Conservation (phyloP, 2,113 vertebrate genomes). For the Eptesicus fuscus region DNA sequence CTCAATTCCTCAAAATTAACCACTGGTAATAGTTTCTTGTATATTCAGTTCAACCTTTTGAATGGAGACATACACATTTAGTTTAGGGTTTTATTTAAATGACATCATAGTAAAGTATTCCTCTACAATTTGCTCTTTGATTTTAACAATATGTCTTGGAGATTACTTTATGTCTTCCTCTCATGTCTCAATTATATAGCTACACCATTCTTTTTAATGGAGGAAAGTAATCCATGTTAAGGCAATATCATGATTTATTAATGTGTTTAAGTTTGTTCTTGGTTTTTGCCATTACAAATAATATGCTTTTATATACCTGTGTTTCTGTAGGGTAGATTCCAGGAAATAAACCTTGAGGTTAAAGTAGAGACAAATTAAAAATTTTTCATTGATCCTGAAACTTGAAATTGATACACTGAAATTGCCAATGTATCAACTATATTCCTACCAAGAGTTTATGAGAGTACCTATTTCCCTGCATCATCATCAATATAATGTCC, state of each 20-base stretch:
- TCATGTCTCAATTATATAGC: background rate
- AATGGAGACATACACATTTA: background rate
- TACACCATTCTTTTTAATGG: conserved; percentile 37
- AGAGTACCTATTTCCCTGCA: background rate
- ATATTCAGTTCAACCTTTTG: background rate
- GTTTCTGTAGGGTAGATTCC: background rate
- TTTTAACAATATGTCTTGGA: background rate
- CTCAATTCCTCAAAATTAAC: background rate
- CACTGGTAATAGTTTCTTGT: background rate
- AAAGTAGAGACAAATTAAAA: background rate
- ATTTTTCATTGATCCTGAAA: background rate
- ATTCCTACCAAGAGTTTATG: background rate
- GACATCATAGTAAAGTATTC: background rate
- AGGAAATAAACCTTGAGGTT: conserved; percentile 13
- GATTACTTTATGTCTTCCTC: background rate
- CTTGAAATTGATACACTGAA: background rate
- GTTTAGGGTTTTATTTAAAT: background rate
- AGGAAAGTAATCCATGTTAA: conserved; percentile 12
- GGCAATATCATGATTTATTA: conserved; percentile 38
- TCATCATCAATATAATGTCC: background rate
- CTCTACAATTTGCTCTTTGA: background rate
- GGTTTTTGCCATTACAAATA: background rate
- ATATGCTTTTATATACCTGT: background rate
- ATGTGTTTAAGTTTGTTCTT: conserved; percentile 35
- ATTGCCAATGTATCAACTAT: background rate